Evolutionary conservation across 2,797 vertebrate genomes (phyloP).

Genomic region (Ctenosaura bakeri): DNA sequence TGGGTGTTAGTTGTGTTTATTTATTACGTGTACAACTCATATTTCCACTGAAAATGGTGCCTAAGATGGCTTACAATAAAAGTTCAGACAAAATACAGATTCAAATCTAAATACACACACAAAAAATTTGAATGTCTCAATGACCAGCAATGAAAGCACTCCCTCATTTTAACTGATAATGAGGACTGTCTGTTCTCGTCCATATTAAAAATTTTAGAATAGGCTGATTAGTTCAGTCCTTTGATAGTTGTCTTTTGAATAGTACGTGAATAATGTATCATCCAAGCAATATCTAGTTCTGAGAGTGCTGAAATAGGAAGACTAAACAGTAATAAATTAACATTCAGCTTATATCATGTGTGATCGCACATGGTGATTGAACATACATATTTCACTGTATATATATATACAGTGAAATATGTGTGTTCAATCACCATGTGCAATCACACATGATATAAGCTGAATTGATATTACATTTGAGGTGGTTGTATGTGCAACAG

Average conservation of each 20-base stretch:
- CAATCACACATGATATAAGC: neutral
- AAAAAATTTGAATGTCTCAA: neutral
- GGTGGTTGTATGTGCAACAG: neutral
- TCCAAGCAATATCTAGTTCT: neutral
- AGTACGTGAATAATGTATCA: neutral
- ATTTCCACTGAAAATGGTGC: too few relatives aligned
- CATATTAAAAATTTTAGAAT: neutral
- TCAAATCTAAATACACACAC: too few relatives aligned
- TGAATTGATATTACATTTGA: neutral
- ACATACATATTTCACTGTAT: neutral
- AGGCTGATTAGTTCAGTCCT: neutral
- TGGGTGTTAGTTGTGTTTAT: too few relatives aligned
- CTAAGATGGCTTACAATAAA: too few relatives aligned
- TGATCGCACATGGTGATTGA: neutral
- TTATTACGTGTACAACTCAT: too few relatives aligned
- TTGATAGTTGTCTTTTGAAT: neutral
- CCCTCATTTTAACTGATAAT: neutral
- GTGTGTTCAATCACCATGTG: neutral
- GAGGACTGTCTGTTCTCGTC: too few relatives aligned
- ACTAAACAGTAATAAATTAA: neutral
- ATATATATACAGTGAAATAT: too few relatives aligned
- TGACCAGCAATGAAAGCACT: neutral
- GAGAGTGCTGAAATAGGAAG: neutral
- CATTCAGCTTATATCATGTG: neutral
- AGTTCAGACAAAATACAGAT: too few relatives aligned